phyloP scores from a whole-genome alignment of 2,113 vertebrate genomes.

The Cebus imitator region DNA sequence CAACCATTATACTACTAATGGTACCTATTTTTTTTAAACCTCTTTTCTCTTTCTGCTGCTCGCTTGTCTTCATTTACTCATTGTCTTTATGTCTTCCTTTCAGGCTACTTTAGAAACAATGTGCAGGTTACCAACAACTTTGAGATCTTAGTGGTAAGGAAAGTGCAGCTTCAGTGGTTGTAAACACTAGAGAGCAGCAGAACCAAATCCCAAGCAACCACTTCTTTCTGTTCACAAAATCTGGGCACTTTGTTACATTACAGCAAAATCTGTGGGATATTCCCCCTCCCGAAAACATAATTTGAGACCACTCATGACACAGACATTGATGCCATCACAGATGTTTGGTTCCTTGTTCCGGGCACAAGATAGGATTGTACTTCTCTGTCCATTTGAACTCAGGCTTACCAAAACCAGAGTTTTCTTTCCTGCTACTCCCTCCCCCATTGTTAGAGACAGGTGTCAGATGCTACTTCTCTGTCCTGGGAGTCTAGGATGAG shows the following conservation, averaged over 20 bases:
- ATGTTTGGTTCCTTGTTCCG: not conserved
- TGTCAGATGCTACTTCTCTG: not conserved
- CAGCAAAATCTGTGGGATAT: not conserved
- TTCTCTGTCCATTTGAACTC: not conserved
- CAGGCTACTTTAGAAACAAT: not conserved
- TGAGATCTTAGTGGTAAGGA: not conserved
- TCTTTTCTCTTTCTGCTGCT: not conserved
- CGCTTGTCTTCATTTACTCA: not conserved
- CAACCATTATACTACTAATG: not conserved
- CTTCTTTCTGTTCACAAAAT: not conserved
- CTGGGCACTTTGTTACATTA: not conserved
- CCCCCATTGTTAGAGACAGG: not conserved
- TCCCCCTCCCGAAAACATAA: not conserved
- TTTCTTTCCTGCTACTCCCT: not conserved
- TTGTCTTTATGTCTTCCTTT: not conserved
- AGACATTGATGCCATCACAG: not conserved
- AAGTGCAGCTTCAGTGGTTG: not conserved
- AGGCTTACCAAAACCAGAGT: not conserved
- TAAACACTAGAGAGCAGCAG: constrained; percentile 51
- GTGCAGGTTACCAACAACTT: not conserved
- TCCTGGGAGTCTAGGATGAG: not conserved
- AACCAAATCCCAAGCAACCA: not conserved
- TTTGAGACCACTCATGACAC: not conserved
- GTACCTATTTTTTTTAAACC: not conserved
- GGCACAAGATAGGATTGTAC: not conserved